Evolutionary conservation across 2,888 invertebrate species (phyloP).

Genomic region (Drosophila siamana): DNA sequence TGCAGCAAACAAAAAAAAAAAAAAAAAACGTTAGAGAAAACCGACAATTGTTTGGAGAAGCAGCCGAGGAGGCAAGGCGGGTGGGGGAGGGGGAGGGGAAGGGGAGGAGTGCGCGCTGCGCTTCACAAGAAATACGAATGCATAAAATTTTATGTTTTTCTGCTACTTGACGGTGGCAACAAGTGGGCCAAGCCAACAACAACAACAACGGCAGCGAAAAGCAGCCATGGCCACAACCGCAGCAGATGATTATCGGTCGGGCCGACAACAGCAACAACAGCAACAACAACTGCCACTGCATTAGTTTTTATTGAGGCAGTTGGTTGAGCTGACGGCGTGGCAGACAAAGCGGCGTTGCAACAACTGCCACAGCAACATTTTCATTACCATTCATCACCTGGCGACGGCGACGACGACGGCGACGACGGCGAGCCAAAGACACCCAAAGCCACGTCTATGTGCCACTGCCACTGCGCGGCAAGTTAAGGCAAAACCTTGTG

Average conservation of each 20-base stretch:
- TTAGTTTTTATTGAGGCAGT: conserved; percentile 82
- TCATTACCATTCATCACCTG: conserved; percentile 82
- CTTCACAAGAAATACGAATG: conserved; percentile 82
- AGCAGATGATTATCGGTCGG: conserved; percentile 76
- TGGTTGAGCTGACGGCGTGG: conserved; percentile 69
- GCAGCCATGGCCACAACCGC: conserved; percentile 79
- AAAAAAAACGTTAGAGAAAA: conserved; percentile 73
- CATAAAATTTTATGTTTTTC: conserved; percentile 81
- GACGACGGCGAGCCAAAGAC: conserved; percentile 17
- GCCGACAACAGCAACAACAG: conserved; percentile 37
- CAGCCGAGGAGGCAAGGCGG: neutral
- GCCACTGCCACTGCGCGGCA: conserved; percentile 21
- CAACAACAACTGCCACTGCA: conserved; percentile 69
- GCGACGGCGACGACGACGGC: conserved; percentile 48
- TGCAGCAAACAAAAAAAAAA: no score
- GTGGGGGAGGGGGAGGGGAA: conserved; percentile 3
- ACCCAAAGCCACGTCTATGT: conserved; percentile 12
- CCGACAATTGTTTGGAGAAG: conserved; percentile 77
- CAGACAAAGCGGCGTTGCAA: conserved; percentile 75
- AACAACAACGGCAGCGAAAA: conserved; percentile 48
- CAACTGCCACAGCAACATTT: conserved; percentile 81
- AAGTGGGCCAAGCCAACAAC: conserved; percentile 74
- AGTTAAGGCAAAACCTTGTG: conserved; percentile 68
- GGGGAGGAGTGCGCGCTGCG: conserved; percentile 56
- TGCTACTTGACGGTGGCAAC: conserved; percentile 79